Evolutionary conservation across 2,113 vertebrate genomes (phyloP), one percentile per base, ranked within the genome.

Genomic region (Cinclus cinclus): DNA sequence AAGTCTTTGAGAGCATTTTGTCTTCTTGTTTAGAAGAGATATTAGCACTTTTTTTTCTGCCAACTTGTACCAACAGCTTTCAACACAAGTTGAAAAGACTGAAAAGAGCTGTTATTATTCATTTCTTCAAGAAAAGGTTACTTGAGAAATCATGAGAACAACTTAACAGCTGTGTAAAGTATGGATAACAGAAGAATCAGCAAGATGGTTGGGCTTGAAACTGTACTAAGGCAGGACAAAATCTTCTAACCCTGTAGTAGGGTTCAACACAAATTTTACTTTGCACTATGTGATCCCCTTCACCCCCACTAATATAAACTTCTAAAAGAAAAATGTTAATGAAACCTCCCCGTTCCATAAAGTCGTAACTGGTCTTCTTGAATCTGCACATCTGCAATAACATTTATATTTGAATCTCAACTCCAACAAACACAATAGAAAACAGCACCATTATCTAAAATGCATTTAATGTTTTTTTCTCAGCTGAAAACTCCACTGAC

Each of bases 121-220:
- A 46, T 44, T 91, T 82, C 15, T 90, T 90, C 37, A 47, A 60
- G n/a, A 63, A 74, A 85, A 82, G 39, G 25, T 89, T 77, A 85
- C 4, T 12, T 87, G 37, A 53, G 37, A 94, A 96, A 82, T 90
- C 49, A 91, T 76, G 59, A 81, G 87, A 94, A 80, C 42, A 83
- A 79, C 70, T 92, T 58, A 88, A 58, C 23, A 92, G 31, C n/a
- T 3, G 1, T 52, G 17, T 21, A 63, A 31, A 75, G 17, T 24
- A 81, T 0, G 2, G 41, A n/a, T 20, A 65, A 71, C 4, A 89
- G 28, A 90, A 52, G 37, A 83, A 69, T 0, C 20, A 13, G 20
- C 21, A 88, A 83, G 41, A 89, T 16, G 6, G 28, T 8, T 65
- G 23, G 67, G 16, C 33, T 88, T 59, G 24, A 62, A 94, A 65